These are phyloP conservation scores for Phalanger gymnotis DNA, from an alignment of 2,797 vertebrate genomes.

Conservation along the genomic window DNA sequence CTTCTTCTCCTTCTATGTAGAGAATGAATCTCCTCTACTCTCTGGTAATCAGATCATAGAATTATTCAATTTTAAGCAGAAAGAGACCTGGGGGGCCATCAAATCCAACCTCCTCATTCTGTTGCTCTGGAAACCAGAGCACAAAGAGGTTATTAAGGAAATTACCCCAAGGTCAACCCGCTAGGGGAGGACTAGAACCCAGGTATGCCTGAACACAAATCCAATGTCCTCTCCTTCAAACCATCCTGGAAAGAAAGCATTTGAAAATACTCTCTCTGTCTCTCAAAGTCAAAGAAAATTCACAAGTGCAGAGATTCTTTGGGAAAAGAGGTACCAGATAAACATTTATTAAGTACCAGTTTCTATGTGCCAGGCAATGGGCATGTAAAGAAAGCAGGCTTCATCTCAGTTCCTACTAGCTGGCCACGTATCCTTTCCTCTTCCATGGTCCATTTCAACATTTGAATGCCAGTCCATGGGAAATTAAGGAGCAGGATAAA, in stretches of 20 bases:
- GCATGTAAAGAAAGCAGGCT: neutral
- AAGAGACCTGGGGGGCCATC: neutral
- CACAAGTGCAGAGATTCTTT: neutral
- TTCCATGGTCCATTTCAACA: neutral
- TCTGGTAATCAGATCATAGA: neutral
- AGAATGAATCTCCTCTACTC: neutral
- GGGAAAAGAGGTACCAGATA: neutral
- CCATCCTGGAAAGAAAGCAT: neutral
- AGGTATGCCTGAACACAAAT: neutral
- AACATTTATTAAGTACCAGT: neutral
- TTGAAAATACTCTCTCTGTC: neutral
- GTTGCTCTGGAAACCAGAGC: neutral
- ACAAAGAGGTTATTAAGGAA: neutral
- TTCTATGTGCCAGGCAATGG: neutral
- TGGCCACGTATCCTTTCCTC: neutral
- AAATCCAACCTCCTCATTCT: neutral
- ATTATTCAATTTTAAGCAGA: neutral
- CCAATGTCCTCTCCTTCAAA: neutral
- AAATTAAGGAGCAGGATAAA: neutral
- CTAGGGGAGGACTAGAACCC: neutral
- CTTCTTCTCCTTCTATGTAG: neutral
- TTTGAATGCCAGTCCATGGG: neutral
- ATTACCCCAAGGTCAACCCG: neutral
- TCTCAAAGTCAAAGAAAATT: neutral
- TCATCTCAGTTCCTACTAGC: neutral